A percentile compares a stretch with the other conserved stretches of the same genome.
These are phyloP conservation scores for Leptinotarsa haldemani DNA, from an alignment of 2,888 invertebrate species.

Conservation along the genomic window DNA sequence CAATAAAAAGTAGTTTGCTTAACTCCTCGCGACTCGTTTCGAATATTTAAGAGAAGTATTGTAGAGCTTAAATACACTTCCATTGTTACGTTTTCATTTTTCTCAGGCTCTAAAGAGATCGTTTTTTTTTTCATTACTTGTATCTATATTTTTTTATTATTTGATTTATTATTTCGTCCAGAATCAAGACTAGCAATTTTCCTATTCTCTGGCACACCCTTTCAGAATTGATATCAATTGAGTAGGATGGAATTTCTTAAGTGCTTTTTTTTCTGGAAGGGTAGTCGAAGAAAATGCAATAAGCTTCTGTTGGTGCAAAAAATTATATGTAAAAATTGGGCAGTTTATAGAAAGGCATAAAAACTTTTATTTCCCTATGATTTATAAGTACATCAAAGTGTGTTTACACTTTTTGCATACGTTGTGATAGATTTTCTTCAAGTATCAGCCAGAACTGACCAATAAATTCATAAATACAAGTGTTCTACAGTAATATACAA, in stretches of 20 bases:
- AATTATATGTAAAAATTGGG: no score
- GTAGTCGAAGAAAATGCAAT: neutral
- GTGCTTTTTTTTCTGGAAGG: neutral
- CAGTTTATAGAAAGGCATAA: no score
- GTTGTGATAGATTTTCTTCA: no score
- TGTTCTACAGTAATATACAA: no score
- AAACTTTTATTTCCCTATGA: no score
- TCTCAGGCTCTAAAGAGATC: neutral
- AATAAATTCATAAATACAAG: no score
- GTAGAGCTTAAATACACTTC: neutral
- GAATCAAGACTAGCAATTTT: no score
- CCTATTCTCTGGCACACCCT: no score
- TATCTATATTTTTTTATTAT: neutral
- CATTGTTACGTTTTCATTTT: neutral
- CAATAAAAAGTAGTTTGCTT: neutral
- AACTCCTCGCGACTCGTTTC: neutral
- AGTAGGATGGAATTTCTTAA: neutral
- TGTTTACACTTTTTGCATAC: no score
- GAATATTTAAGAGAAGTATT: slow-evolving; percentile 2
- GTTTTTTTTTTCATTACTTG: neutral
- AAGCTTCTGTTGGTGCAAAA: neutral
- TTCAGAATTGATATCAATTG: no score
- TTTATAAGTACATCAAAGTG: no score
- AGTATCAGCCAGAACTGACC: no score
- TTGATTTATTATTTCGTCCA: neutral